Evolutionary conservation across 2,888 invertebrate species (phyloP), one percentile per base, ranked within the genome.

Genomic region (Clepsis dumicolana): DNA sequence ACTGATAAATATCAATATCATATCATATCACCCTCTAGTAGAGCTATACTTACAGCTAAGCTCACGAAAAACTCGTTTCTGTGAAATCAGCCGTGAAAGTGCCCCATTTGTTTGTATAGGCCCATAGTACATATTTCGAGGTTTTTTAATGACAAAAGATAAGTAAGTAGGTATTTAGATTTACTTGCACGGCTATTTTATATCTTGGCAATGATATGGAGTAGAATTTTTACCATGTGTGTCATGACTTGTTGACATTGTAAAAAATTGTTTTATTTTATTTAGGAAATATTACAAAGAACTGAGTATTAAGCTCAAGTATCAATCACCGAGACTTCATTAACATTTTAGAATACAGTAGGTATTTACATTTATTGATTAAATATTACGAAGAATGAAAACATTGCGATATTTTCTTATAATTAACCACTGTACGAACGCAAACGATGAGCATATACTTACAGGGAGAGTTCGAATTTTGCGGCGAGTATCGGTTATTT

Each of bases 41-140:
- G 25, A 53, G 16, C 25, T 27, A 16, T n/a, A 2, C 41, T 5
- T 24, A 56, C 10, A 21, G 7, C n/a, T 14, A 56, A 10, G 21
- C 56, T 5, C 21, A n/a, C n/a, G 60, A 35, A 66, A 54, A 63
- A 25, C 35, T 62, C 54, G n/a, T 54, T 54, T 21, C 16, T 38
- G 62, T 41, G 54, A 52, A 56, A 57, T 67, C 67, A 29, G 18
- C 62, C 67, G 50, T 62, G 50, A 67, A 67, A 63, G 67, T 62
- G 56, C 25, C 54, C 24, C 56, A 57, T 10, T 56, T 67, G 16
- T 63, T 57, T 52, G 54, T 7, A 44, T 54, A 48, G 53, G 59
- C 12, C n/a, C 16, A 44, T n/a, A 21, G 29, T 38, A 41, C 2
- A 48, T 48, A 48, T 48, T 21, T 59, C 38, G 8, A 4, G n/a